Conservation (phyloP, 2,888 invertebrate species). For the Yponomeuta sedellus region DNA sequence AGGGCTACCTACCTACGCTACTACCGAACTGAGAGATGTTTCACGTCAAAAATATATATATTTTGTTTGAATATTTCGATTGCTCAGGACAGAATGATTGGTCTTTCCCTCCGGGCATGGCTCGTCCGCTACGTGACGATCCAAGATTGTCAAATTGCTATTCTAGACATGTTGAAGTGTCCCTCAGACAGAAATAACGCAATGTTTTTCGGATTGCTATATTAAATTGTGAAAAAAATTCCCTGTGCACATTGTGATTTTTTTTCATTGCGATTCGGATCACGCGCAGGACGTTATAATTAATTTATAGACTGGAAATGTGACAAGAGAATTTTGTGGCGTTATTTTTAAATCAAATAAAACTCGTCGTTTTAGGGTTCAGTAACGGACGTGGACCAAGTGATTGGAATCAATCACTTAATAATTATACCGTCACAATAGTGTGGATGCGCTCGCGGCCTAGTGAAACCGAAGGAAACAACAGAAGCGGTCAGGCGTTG, state of each 20-base stretch:
- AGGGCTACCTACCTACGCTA: too few relatives aligned
- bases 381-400: too few relatives aligned
- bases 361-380: too few relatives aligned
- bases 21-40: too few relatives aligned
- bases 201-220: conserved; percentile 44
- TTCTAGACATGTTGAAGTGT: conserved; percentile 64
- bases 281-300: background rate
- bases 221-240: conserved; percentile 41
- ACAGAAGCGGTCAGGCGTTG: too few relatives aligned
- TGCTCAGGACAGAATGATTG: conserved; percentile 58
- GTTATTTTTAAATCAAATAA: background rate
- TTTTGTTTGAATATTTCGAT: conserved; percentile 39
- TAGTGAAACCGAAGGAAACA: too few relatives aligned
- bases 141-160: conserved; percentile 71
- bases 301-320: background rate
- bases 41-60: background rate
- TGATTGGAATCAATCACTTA: too few relatives aligned
- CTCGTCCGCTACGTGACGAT: conserved; percentile 61
- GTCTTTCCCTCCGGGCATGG: conserved; percentile 59
- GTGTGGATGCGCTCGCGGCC: too few relatives aligned
- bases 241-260: conserved; percentile 15
- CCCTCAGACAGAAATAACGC: conserved; percentile 61
- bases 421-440: too few relatives aligned
- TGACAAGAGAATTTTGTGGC: background rate
- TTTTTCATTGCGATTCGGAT: background rate